phyloP scores from a whole-genome alignment of 1,140 invertebrate genomes.

The Episyrphus balteatus region DNA sequence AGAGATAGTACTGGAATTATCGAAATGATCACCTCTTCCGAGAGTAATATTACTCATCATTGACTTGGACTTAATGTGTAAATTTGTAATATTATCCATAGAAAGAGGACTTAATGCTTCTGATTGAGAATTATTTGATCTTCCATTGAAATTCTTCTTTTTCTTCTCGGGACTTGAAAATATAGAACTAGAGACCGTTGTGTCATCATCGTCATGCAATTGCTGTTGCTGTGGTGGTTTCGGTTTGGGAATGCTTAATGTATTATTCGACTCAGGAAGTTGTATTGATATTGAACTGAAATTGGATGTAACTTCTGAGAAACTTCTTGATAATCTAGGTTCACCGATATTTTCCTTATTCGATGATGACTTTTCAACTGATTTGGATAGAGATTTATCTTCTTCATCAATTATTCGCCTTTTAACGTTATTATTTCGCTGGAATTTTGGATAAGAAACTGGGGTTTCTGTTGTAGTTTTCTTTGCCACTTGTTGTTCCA shows the following conservation, averaged over 20 bases:
- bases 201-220: constrained; percentile 6
- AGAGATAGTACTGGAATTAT: no score
- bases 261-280: constrained; percentile 6
- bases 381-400: neutral
- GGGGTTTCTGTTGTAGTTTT: neutral
- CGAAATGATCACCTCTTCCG: neutral
- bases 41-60: neutral
- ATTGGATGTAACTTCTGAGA: constrained; percentile 2
- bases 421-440: neutral
- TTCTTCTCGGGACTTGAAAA: constrained; percentile 12
- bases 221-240: neutral
- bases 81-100: constrained; percentile 7
- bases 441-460: neutral
- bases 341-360: neutral
- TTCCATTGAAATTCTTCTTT: neutral
- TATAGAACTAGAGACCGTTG: constrained; percentile 10
- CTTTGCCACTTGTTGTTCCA: neutral
- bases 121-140: neutral
- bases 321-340: neutral
- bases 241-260: neutral
- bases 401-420: neutral
- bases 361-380: neutral
- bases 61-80: constrained; percentile 6
- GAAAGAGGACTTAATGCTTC: constrained; percentile 10
- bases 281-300: constrained; percentile 5